These are phyloP conservation scores for Heterocephalus glaber DNA, from an alignment of 2,113 vertebrate genomes.

Conservation along the genomic window DNA sequence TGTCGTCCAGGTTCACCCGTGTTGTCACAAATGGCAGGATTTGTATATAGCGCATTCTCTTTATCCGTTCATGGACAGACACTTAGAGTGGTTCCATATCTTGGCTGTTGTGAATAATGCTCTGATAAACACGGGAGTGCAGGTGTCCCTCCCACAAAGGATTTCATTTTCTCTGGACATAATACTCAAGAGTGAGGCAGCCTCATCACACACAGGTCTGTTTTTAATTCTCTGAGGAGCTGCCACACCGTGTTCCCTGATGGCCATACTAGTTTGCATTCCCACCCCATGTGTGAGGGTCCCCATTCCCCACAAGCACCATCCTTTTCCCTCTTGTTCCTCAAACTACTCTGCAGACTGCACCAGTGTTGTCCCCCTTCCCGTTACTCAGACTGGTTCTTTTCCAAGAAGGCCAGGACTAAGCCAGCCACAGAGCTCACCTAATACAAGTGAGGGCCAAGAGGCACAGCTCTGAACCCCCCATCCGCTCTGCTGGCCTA, in stretches of 20 bases:
- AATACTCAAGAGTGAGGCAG: neutral
- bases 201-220: neutral
- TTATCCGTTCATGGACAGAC: neutral
- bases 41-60: neutral
- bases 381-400: neutral
- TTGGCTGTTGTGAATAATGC: neutral
- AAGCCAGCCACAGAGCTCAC: neutral
- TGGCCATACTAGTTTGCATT: neutral
- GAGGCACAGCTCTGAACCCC: neutral
- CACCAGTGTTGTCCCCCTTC: neutral
- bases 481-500: neutral
- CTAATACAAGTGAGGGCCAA: fast-evolving
- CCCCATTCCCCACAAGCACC: neutral
- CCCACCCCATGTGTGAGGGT: neutral
- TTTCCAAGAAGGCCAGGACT: neutral
- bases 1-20: neutral
- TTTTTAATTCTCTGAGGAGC: neutral
- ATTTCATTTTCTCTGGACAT: neutral
- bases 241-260: neutral
- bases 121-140: neutral
- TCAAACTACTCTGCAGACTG: neutral
- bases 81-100: neutral
- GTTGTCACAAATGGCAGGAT: neutral
- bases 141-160: neutral
- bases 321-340: neutral